Conservation (phyloP, 2,888 invertebrate species). For the Phorcus lineatus region DNA sequence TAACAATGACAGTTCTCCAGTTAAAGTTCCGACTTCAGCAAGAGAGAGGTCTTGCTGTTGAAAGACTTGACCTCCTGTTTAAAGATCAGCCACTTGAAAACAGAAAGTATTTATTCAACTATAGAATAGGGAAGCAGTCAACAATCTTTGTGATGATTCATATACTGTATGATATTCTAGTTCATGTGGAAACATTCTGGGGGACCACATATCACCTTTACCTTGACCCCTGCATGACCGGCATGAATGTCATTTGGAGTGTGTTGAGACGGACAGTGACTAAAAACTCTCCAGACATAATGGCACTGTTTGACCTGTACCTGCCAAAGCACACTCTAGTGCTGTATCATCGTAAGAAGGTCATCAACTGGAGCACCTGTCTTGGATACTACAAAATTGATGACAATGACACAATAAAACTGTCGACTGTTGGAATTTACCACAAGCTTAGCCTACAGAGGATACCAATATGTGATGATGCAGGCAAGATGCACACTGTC, state of each 20-base stretch:
- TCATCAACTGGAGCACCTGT: slow-evolving; percentile 59
- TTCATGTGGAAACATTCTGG: slow-evolving; percentile 69
- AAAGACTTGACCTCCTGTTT: slow-evolving; percentile 61
- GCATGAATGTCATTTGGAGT: slow-evolving; percentile 55
- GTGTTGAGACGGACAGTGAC: slow-evolving; percentile 60
- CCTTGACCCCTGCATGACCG: slow-evolving; percentile 63
- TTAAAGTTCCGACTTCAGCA: slow-evolving; percentile 58
- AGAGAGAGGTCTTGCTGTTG: slow-evolving; percentile 58
- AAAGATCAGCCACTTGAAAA: slow-evolving; percentile 60
- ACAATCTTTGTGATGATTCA: slow-evolving; percentile 55
- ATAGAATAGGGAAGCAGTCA: slow-evolving; percentile 43
- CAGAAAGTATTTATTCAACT: slow-evolving; percentile 52
- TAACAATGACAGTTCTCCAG: slow-evolving; percentile 56
- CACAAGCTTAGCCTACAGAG: slow-evolving; percentile 54
- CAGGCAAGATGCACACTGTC: slow-evolving; percentile 33
- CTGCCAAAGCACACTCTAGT: slow-evolving; percentile 62
- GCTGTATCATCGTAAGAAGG: slow-evolving; percentile 48
- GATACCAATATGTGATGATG: slow-evolving; percentile 41
- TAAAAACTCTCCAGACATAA: slow-evolving; percentile 50
- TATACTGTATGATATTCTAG: slow-evolving; percentile 51
- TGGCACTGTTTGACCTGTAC: slow-evolving; percentile 57
- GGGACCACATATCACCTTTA: slow-evolving; percentile 63
- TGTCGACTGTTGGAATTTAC: slow-evolving; percentile 63
- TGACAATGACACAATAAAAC: slow-evolving; percentile 50
- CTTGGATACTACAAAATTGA: slow-evolving; percentile 53